Conservation (phyloP, 1,140 invertebrate species). For the Galleria mellonella region DNA sequence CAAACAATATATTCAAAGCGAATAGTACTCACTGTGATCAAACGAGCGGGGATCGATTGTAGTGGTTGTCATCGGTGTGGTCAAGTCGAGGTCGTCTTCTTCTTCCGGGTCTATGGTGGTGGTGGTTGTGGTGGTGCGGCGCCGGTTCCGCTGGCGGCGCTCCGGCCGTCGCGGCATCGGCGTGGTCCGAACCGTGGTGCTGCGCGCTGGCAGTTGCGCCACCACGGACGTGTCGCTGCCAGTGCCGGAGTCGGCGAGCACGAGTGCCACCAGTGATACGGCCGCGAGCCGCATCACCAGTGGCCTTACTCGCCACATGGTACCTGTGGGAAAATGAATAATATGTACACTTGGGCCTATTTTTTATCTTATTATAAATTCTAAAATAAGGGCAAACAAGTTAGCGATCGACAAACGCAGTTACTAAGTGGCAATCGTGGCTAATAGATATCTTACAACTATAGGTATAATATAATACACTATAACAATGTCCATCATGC, state of each 20-base stretch:
- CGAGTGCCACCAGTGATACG: constrained; percentile 62
- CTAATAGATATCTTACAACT: too few species aligned
- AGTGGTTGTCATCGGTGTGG: constrained; percentile 37
- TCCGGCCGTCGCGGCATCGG: constrained; percentile 12
- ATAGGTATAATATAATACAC: too few species aligned
- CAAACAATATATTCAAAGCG: too few species aligned
- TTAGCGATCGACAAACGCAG: too few species aligned
- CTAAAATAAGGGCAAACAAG: too few species aligned
- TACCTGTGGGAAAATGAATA: constrained; percentile 31
- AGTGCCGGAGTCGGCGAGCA: constrained; percentile 32
- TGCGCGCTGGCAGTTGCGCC: constrained; percentile 9
- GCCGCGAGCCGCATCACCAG: constrained; percentile 52
- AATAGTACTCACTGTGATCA: constrained; percentile 52
- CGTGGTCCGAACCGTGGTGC: constrained; percentile 12
- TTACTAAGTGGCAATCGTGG: too few species aligned
- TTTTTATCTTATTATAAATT: too few species aligned
- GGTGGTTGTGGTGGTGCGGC: constrained; percentile 49
- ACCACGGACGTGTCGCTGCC: constrained; percentile 17
- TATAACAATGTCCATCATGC: too few species aligned
- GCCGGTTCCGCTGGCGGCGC: constrained; percentile 34
- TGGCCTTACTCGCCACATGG: constrained; percentile 50
- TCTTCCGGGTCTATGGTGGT: constrained; percentile 38
- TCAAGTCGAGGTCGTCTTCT: constrained; percentile 34
- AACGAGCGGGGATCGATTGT: constrained; percentile 49
- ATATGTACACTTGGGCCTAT: too few species aligned